Evolutionary conservation across 2,888 invertebrate genomes (phyloP).

Genomic region (Perdita meconis): DNA sequence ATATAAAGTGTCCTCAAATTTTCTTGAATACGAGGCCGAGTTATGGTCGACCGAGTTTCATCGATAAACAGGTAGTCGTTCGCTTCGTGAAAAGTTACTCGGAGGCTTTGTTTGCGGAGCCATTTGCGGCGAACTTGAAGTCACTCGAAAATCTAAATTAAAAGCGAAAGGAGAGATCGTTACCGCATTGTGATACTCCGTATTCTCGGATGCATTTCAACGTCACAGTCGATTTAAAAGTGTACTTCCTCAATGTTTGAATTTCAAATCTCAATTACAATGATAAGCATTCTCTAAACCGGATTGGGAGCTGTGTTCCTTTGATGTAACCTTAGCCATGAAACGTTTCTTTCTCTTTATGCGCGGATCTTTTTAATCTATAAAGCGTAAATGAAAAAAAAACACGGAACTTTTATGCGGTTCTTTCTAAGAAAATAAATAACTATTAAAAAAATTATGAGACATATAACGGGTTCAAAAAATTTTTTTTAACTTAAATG

Average conservation of each 20-base stretch:
- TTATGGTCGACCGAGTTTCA: constrained; percentile 13
- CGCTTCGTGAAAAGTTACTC: background rate
- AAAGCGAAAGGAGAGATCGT: constrained; percentile 1
- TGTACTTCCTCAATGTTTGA: background rate
- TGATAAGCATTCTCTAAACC: background rate
- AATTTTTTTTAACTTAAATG: too few species aligned
- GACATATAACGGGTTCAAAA: too few species aligned
- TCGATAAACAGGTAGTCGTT: constrained; percentile 8
- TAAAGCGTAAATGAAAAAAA: too few species aligned
- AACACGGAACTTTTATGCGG: too few species aligned
- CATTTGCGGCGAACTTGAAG: background rate
- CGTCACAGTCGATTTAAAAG: background rate
- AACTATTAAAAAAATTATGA: too few species aligned
- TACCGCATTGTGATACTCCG: background rate
- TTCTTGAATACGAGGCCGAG: background rate
- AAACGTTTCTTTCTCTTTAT: background rate
- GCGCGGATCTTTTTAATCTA: background rate
- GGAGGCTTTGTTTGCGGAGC: constrained; percentile 10
- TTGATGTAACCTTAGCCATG: background rate
- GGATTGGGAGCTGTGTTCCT: background rate
- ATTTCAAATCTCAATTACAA: constrained; percentile 2
- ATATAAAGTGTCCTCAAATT: background rate
- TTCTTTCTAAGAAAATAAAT: too few species aligned
- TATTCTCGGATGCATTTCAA: background rate
- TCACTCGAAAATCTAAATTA: constrained; percentile 13